Conservation (phyloP, 64 coral and sea anemone genomes). For the Orbicella faveolata region DNA sequence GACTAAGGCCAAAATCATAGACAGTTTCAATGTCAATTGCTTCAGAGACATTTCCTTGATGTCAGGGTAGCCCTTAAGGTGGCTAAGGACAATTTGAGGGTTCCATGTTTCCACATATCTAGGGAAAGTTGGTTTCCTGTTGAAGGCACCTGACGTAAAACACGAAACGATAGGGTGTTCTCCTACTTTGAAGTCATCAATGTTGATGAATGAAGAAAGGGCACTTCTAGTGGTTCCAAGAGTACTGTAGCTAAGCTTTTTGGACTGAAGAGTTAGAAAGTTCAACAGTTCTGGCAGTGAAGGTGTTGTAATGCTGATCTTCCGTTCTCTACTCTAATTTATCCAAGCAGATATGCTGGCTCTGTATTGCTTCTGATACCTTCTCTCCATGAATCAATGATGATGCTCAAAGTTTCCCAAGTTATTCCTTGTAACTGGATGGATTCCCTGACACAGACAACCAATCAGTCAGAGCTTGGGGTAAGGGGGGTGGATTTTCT, state of each 20-base stretch:
- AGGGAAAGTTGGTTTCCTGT: slow-evolving; percentile 32
- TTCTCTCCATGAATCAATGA: slow-evolving; percentile 49
- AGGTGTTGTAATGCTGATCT: slow-evolving; percentile 29
- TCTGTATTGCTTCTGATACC: slow-evolving; percentile 44
- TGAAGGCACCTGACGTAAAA: slow-evolving; percentile 42
- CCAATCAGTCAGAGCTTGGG: slow-evolving; percentile 66
- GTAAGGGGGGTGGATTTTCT: slow-evolving; percentile 45
- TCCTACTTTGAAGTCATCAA: slow-evolving; percentile 31
- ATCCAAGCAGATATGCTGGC: slow-evolving; percentile 36
- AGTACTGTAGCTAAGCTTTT: slow-evolving; percentile 28
- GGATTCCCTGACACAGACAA: slow-evolving; percentile 63
- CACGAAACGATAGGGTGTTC: slow-evolving; percentile 20
- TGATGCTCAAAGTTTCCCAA: slow-evolving; percentile 50
- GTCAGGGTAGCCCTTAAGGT: slow-evolving; percentile 6
- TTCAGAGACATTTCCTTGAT: slow-evolving; percentile 15
- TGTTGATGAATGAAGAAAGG: slow-evolving; percentile 19
- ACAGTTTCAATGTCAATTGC: slow-evolving; percentile 45
- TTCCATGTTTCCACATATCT: slow-evolving; percentile 39
- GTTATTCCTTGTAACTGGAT: slow-evolving; percentile 39
- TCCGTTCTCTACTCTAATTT: slow-evolving; percentile 18
- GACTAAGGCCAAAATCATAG: slow-evolving; percentile 34
- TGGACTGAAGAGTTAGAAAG: slow-evolving; percentile 27
- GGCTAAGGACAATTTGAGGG: slow-evolving; percentile 2
- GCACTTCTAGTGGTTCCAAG: slow-evolving; percentile 21
- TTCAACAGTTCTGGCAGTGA: slow-evolving; percentile 8